phyloP scores from a whole-genome alignment of 2,797 vertebrate species.

The Gila robusta region DNA sequence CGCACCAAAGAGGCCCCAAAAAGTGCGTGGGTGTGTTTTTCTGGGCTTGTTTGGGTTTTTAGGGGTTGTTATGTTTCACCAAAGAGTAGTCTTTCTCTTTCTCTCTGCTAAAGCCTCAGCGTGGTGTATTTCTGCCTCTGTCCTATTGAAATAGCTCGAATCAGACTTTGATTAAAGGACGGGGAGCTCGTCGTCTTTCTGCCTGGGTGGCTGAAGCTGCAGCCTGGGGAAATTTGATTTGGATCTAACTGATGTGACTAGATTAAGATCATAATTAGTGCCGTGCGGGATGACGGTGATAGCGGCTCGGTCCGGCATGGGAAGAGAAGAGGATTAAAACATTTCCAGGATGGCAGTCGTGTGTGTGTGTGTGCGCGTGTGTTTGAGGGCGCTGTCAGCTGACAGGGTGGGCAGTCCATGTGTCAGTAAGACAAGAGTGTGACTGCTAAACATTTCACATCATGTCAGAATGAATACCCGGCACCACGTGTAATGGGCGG shows the following conservation, averaged over 20 bases:
- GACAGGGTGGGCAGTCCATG: slow-evolving; percentile 62
- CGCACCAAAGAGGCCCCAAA: slow-evolving; percentile 13
- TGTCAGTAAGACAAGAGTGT: slow-evolving; percentile 60
- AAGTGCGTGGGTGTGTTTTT: slow-evolving; percentile 32
- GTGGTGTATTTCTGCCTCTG: slow-evolving; percentile 70
- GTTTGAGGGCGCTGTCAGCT: slow-evolving; percentile 52
- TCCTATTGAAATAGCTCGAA: slow-evolving; percentile 74
- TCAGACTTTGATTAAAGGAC: slow-evolving; percentile 79
- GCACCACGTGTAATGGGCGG: slow-evolving; percentile 55
- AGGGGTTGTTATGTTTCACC: slow-evolving; percentile 61
- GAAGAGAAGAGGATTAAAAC: slow-evolving; percentile 53
- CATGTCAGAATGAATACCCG: slow-evolving; percentile 57
- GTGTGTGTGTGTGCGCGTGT: slow-evolving; percentile 69
- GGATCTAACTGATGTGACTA: slow-evolving; percentile 82
- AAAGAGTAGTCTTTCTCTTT: slow-evolving; percentile 53
- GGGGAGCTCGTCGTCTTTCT: slow-evolving; percentile 65
- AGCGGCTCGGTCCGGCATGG: slow-evolving; percentile 59
- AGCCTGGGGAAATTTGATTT: slow-evolving; percentile 82
- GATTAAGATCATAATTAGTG: slow-evolving; percentile 84
- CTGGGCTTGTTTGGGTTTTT: slow-evolving; percentile 1
- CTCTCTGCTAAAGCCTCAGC: slow-evolving; percentile 75
- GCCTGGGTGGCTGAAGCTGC: slow-evolving; percentile 77
- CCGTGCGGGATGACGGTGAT: slow-evolving; percentile 76
- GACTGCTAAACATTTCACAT: slow-evolving; percentile 64
- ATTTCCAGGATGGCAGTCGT: slow-evolving; percentile 57